Base-by-base conservation (phyloP, 1,140 invertebrate genomes). In the Aphis gossypii region DNA sequence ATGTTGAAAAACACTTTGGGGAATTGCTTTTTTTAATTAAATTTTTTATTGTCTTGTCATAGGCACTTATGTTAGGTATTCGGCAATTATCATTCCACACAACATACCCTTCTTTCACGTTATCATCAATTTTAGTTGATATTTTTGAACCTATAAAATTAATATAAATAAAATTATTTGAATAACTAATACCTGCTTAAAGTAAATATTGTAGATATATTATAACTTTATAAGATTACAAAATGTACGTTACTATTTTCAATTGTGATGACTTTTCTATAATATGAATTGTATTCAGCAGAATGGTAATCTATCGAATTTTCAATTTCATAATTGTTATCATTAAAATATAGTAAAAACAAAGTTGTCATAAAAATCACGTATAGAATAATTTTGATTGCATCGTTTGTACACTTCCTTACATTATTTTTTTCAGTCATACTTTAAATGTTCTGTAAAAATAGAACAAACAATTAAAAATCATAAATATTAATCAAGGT, bases 1-100 rank as follows among this genome's bases (percentile, higher is more conserved):
- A 95, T 21, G 94, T 94, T 51, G 95, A 95, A 11, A 96, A 95
- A 94, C 97, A 98, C 0, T 95, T 93, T 48, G 96, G 95, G 83
- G 96, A 96, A 93, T 96, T 95, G 82, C 96, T 95, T 48, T 96
- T 95, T 84, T 96, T 96, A 35, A 97, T 96, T 94, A 96, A 96
- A 48, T 95, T 95, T 94, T 95, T 96, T n/a, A 97, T 96, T 38
- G 97, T 96, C 20, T 96, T 95, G 94, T 97, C 96, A 94, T 97
- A 96, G 0, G 97, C 97, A 95, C 97, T 96, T 83, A 97, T 95
- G 84, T 97, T 96, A 4, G 96, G 96, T 94, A 98, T 97, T 94
- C 96, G 96, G 94, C 97, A 98, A 93, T 96, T 96, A 5, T 96
- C 95, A 94, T 96, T 97, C 95, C 96, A 97, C 4, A 98, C 96